Evolutionary conservation across 1,140 invertebrate species (phyloP), one percentile per base, ranked within the genome.

Genomic region (Bombyx mandarina): DNA sequence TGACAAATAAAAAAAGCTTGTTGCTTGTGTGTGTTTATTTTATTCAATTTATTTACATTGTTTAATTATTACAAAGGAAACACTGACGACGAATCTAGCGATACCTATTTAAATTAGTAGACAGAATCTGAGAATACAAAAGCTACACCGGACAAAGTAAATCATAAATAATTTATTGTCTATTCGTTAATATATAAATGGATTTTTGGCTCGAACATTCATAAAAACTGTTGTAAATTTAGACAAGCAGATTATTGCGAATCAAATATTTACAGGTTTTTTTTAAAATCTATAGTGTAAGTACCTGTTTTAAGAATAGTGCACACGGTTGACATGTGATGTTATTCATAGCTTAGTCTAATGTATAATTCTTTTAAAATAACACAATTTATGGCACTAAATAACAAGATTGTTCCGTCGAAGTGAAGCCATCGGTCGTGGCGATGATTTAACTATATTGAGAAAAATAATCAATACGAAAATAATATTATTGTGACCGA

Each of bases 1-100:
- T 10, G 22, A 7, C 47, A 57, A 65, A 54, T 57, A 57, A 67
- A 65, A 52, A 62, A 58, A 54, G 54, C 12, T 18, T 18, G 47
- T 57, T 58, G 54, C 53, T 69, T 57, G 65, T 69, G 76, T 53
- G 60, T 54, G 26, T 65, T 47, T 58, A 62, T 76, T 77, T 77
- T 74, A 75, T 66, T 69, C 67, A 45, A 58, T 77, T 70, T 84
- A 82, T 80, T 78, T 81, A 81, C 78, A 79, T 56, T 68, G 69
- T 70, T 66, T 71, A 67, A 75, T 71, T 65, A 69, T 56, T 12
- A 54, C 70, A 35, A 67, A 71, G 75, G 66, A 73, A 60, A 64
- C 56, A 66, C 65, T 70, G 70, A 71, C 56, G 66, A 57, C 67
- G 61, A 72, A 75, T 83, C 82, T 79, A 77, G 78, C 77, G 75